Evolutionary conservation across 2,113 vertebrate species (phyloP).

Genomic region (Turdus rufiventris): DNA sequence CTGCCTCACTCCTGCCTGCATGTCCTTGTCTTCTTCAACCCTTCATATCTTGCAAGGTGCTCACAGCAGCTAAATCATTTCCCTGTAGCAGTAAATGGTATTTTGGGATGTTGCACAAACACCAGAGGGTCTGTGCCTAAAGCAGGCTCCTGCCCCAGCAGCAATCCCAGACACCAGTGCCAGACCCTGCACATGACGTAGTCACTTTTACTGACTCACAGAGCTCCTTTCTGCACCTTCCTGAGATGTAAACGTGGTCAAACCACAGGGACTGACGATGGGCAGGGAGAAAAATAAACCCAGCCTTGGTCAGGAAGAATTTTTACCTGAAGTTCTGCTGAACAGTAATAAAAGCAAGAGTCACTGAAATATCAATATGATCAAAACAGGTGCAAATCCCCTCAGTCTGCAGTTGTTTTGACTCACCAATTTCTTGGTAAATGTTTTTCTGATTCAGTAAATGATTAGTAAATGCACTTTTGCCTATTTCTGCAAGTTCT

Average conservation of each 20-base stretch:
- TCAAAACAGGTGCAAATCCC: not conserved
- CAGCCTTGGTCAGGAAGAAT: not conserved
- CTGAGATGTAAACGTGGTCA: not conserved
- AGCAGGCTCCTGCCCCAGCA: not conserved
- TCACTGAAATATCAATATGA: not conserved
- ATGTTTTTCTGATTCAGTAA: not conserved
- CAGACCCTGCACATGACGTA: not conserved
- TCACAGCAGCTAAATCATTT: not conserved
- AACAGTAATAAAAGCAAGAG: not conserved
- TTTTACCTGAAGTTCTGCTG: not conserved
- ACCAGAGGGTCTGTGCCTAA: not conserved
- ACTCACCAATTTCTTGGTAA: not conserved
- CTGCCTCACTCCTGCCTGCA: not conserved
- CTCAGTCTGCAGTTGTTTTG: not conserved
- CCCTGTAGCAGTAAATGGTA: not conserved
- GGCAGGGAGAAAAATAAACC: not conserved
- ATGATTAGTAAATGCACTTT: not conserved
- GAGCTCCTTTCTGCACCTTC: not conserved
- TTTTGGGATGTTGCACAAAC: not conserved
- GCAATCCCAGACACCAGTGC: not conserved
- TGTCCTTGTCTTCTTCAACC: not conserved
- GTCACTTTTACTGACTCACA: not conserved
- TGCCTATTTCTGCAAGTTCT: not conserved
- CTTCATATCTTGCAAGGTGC: not conserved
- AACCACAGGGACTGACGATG: not conserved